These are phyloP conservation scores for Loris lydekkerianus DNA, from an alignment of 2,797 vertebrate genomes.

Conservation along the genomic window DNA sequence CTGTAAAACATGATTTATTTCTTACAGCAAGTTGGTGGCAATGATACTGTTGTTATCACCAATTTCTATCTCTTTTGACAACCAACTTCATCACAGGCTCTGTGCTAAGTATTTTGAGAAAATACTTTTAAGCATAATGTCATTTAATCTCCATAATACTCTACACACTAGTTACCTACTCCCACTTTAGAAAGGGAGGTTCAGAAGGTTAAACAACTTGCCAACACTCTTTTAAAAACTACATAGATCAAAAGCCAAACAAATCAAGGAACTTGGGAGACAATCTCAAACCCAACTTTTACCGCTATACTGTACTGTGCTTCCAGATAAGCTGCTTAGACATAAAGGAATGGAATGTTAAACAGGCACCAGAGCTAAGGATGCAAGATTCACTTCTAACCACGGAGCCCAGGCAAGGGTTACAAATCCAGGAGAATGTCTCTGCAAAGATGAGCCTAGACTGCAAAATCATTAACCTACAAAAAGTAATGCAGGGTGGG, in stretches of 20 bases:
- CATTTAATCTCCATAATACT: not conserved
- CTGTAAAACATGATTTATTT: not conserved
- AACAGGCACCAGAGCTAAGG: accelerated
- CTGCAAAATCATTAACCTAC: not conserved
- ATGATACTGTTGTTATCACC: not conserved
- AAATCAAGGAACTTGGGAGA: not conserved
- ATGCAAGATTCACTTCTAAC: not conserved
- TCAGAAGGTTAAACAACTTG: not conserved
- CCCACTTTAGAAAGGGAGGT: not conserved
- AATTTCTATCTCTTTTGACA: not conserved
- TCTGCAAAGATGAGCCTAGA: not conserved
- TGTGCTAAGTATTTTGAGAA: not conserved
- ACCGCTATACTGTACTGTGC: not conserved
- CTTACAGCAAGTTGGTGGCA: not conserved
- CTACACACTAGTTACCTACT: not conserved
- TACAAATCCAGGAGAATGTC: not conserved
- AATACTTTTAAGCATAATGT: not conserved
- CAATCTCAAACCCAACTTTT: not conserved
- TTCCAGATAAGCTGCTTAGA: not conserved
- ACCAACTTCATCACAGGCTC: not conserved
- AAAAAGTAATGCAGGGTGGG: not conserved
- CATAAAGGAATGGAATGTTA: not conserved
- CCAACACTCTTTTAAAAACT: not conserved
- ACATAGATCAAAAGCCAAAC: not conserved
- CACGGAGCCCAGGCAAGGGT: not conserved